phyloP scores from a whole-genome alignment of 2,113 vertebrate species.

The Todiramphus saurophagus region DNA sequence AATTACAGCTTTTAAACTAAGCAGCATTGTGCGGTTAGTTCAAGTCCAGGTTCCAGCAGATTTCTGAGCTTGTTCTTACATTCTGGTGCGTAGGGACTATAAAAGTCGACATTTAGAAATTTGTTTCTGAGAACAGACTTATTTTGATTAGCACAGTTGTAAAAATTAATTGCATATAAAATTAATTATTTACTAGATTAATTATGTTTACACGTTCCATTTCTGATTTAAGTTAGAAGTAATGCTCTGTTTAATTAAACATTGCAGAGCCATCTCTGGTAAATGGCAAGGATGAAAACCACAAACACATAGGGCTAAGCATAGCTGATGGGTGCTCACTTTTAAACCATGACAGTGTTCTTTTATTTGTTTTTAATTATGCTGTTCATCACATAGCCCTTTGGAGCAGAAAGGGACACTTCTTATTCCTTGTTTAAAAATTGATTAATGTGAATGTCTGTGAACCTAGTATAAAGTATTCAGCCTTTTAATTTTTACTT shows the following conservation, averaged over 20 bases:
- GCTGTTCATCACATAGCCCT: not conserved
- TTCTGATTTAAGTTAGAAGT: not conserved
- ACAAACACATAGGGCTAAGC: not conserved
- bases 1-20: not conserved
- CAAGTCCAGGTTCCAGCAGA: not conserved
- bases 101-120: not conserved
- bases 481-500: not conserved
- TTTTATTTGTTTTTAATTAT: not conserved
- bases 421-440: not conserved
- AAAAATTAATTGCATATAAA: constrained; percentile 2
- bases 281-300: not conserved
- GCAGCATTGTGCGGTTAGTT: not conserved
- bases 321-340: not conserved
- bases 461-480: not conserved
- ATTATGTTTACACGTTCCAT: not conserved
- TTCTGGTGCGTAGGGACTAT: not conserved
- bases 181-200: constrained; percentile 29
- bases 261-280: not conserved
- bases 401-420: not conserved
- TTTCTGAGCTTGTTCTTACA: not conserved
- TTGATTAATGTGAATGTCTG: not conserved
- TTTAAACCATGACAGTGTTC: not conserved
- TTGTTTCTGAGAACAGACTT: not conserved
- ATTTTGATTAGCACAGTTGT: not conserved
- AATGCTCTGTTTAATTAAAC: constrained; percentile 8